Percentiles rank a stretch among this genome's conserved stretches.
phyloP scores from a whole-genome alignment of 2,113 vertebrate genomes.

The Dinomys branickii region DNA sequence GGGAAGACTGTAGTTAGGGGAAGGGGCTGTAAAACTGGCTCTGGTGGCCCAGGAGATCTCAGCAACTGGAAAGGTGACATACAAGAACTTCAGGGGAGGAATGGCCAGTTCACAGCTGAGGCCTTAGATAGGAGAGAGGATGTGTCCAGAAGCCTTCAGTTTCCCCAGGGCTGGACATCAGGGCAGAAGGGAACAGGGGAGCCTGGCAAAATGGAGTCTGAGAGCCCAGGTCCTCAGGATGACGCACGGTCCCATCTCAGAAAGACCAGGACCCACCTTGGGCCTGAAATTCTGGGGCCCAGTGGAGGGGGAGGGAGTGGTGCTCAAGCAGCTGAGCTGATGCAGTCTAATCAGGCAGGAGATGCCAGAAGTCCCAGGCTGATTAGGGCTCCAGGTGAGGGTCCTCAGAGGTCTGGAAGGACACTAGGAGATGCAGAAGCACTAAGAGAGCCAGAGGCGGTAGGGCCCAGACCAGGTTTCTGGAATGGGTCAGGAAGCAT shows the following conservation, averaged over 20 bases:
- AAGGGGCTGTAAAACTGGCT: neutral
- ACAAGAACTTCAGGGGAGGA: neutral
- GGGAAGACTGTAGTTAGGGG: neutral
- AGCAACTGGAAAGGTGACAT: neutral
- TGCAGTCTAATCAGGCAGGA: neutral
- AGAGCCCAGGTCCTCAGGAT: neutral
- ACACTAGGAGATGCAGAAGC: neutral
- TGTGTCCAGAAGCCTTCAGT: neutral
- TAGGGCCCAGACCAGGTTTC: neutral
- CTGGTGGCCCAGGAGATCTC: neutral
- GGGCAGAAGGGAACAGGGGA: neutral
- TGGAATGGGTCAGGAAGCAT: neutral
- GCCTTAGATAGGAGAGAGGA: neutral
- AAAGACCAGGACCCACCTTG: neutral
- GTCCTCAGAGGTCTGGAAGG: neutral
- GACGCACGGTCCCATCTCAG: neutral
- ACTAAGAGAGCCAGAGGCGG: neutral
- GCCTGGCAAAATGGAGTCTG: fast-evolving
- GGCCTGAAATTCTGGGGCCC: neutral
- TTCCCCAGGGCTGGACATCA: neutral
- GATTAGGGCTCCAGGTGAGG: neutral
- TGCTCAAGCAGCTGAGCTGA: neutral
- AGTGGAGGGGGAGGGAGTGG: neutral
- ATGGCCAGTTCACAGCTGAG: neutral
- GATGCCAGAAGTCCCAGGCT: neutral